Evolutionary conservation across 2,888 invertebrate species (phyloP).

Genomic region (Pherbina coryleti): DNA sequence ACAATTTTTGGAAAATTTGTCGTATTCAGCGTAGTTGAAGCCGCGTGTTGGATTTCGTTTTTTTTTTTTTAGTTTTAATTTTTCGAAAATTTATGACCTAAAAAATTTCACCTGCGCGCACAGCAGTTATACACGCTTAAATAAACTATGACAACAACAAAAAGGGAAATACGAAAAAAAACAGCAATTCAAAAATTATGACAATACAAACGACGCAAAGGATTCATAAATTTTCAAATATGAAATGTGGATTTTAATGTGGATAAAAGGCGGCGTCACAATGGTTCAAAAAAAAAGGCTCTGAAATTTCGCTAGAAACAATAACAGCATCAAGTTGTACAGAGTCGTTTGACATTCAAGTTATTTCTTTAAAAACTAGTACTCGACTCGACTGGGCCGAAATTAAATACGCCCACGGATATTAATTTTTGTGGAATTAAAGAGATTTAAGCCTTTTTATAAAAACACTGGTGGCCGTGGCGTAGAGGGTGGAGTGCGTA

Average conservation of each 20-base stretch:
- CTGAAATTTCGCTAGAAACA: no score
- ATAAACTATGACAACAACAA: slow-evolving; percentile 41
- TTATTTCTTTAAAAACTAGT: no score
- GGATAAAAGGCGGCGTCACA: slow-evolving; percentile 41
- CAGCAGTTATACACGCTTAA: slow-evolving; percentile 51
- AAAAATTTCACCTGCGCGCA: slow-evolving; percentile 56
- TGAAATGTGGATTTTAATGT: slow-evolving; percentile 56
- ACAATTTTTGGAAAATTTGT: slow-evolving; percentile 42
- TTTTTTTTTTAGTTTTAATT: slow-evolving; percentile 40
- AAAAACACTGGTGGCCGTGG: no score
- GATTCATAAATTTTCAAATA: slow-evolving; percentile 56
- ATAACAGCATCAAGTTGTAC: no score
- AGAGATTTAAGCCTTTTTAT: no score
- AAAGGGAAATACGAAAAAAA: slow-evolving; percentile 14
- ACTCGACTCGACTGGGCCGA: no score
- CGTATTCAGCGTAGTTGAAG: slow-evolving; percentile 32
- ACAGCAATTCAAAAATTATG: slow-evolving; percentile 28
- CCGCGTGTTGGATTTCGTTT: not conserved
- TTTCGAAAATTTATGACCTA: slow-evolving; percentile 56
- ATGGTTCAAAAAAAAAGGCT: no score
- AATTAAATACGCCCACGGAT: no score
- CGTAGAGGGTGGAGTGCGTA: no score
- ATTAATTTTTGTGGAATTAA: no score
- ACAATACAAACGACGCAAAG: slow-evolving; percentile 45
- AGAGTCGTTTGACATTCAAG: no score